Evolutionary conservation across 1,140 invertebrate genomes (phyloP), one percentile per base, ranked within the genome.

Genomic region (Penaeus chinensis): DNA sequence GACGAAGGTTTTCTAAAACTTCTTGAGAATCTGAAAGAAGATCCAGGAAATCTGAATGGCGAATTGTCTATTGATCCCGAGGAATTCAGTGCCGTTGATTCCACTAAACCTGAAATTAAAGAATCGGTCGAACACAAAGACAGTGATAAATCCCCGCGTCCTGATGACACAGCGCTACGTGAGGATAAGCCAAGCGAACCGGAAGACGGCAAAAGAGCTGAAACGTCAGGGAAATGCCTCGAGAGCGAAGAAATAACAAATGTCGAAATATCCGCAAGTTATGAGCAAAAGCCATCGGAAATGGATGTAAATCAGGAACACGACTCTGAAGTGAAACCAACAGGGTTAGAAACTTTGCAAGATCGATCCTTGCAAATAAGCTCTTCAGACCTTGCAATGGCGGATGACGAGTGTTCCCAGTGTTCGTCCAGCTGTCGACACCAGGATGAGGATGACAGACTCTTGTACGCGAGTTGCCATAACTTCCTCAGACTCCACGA

Each of bases 1-100:
- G 85, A 87, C 42, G 66, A 82, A 62, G 79, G 65, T 8, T 87
- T 87, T 61, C 81, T 77, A 18, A 87, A 62, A 65, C 85, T 87
- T 60, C 80, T 87, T 27, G 80, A 37, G 19, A 82, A 82, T 74
- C 22, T 87, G 32, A 42, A 69, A n/a, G 80, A 87, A n/a, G 85
- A 77, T 66, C n/a, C 27, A 22, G 32, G 74, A 20, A 54, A 54
- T 8, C 54, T 54, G 54, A 54, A 54, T 54, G 54, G 54, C 10
- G 54, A 54, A 54, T 13, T 54, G 16, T 54, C 54, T 16, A 54
- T 54, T 16, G 69, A 84, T 60, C 3, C 47, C 27, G 71, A 60
- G 24, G 37, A 84, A 18, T 76, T 32, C 22, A 8, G 24, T 2
- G 60, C 5, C 19, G 22, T 1, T 5, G 42, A 47, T 27, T 19